A percentile compares a stretch with the other conserved stretches of the same genome.
Evolutionary conservation across 92 coral and sea anemone species (phyloP).

Genomic region (Phenganax marumi): DNA sequence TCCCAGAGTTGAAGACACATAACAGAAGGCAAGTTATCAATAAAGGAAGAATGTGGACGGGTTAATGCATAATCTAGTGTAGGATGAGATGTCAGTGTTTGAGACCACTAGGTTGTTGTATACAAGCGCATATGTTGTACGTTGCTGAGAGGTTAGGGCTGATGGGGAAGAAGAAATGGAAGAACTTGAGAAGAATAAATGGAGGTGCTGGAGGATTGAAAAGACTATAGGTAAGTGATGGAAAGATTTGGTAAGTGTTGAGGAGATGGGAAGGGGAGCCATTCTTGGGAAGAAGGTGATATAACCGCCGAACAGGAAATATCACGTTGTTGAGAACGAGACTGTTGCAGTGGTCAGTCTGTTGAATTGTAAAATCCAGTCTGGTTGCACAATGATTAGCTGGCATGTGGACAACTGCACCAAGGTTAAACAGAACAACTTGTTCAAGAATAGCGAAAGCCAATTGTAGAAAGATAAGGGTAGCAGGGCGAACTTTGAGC

Average conservation of each 20-base stretch:
- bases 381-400: background rate
- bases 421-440: background rate
- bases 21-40: conserved; percentile 49
- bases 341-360: background rate
- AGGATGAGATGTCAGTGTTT: conserved; percentile 49
- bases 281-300: background rate
- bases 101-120: conserved; percentile 44
- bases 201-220: background rate
- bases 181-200: background rate
- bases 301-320: background rate
- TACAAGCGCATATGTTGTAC: conserved; percentile 35
- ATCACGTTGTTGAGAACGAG: background rate
- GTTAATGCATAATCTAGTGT: conserved; percentile 43
- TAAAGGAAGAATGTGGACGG: conserved; percentile 43
- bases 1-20: conserved; percentile 45
- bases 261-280: background rate
- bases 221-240: background rate
- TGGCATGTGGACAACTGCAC: background rate
- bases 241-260: background rate
- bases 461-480: too few relatives aligned
- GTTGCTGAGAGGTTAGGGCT: conserved; percentile 43
- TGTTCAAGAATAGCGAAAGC: too few relatives aligned
- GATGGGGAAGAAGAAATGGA: conserved; percentile 43
- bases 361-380: background rate
- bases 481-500: too few relatives aligned